These are phyloP conservation scores for Dunckerocampus dactyliophorus DNA, from an alignment of 2,113 vertebrate genomes.

Conservation along the genomic window DNA sequence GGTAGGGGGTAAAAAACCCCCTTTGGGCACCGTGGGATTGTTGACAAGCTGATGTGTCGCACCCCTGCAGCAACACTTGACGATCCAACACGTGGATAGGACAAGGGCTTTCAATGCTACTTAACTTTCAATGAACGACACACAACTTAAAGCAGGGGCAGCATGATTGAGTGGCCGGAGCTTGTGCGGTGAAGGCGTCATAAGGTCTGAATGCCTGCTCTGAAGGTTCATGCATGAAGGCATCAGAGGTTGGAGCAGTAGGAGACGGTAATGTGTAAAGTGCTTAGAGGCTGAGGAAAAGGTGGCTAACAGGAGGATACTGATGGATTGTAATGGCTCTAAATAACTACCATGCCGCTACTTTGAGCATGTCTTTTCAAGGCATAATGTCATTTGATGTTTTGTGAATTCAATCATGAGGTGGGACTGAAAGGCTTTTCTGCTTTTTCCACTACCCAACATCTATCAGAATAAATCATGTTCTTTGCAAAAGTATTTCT, in stretches of 20 bases:
- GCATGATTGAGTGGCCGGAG: constrained; percentile 13
- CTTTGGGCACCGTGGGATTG: constrained; percentile 33
- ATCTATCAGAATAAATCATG: background rate
- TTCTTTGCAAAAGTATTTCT: constrained; percentile 5
- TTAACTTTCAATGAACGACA: constrained; percentile 41
- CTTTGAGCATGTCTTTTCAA: constrained; percentile 1
- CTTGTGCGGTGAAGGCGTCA: background rate
- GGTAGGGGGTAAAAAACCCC: constrained; percentile 2
- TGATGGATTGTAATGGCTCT: constrained; percentile 14
- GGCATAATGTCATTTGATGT: constrained; percentile 4
- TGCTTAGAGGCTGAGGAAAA: constrained; percentile 2
- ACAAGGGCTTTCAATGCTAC: constrained; percentile 28
- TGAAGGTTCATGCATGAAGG: constrained; percentile 19
- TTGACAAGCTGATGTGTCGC: constrained; percentile 25
- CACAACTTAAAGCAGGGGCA: constrained; percentile 28
- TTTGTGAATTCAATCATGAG: constrained; percentile 17
- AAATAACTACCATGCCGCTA: background rate
- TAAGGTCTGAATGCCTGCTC: constrained; percentile 12
- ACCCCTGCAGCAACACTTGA: constrained; percentile 21
- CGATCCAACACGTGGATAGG: constrained; percentile 11
- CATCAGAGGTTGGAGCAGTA: constrained; percentile 7
- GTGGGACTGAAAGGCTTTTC: background rate
- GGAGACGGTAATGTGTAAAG: constrained; percentile 2
- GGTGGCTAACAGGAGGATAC: constrained; percentile 3
- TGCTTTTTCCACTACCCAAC: background rate